Conservation (phyloP, 2,888 invertebrate genomes). For the Perithous albicinctus region DNA sequence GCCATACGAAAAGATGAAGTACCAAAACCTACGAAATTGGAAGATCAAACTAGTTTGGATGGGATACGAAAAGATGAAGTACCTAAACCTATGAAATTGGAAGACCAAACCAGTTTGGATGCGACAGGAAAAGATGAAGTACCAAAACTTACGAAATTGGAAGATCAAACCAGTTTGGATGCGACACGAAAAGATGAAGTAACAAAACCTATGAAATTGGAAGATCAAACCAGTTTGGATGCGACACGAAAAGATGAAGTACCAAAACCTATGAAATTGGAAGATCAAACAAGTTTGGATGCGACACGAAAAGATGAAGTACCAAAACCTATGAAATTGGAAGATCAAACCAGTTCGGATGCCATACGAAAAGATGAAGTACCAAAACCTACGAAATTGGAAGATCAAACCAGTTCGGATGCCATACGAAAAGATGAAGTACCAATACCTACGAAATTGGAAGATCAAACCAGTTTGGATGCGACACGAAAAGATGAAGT, state of each 20-base stretch:
- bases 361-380: neutral
- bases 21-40: neutral
- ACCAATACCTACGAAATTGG: neutral
- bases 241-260: neutral
- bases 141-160: too few relatives aligned
- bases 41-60: slow-evolving; percentile 24
- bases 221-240: too few relatives aligned
- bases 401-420: neutral
- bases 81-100: too few relatives aligned
- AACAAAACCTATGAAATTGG: too few relatives aligned
- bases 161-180: too few relatives aligned
- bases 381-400: neutral
- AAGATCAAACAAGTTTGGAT: neutral
- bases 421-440: neutral
- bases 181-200: too few relatives aligned
- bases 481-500: neutral
- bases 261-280: neutral
- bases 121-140: too few relatives aligned
- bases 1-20: neutral
- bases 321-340: neutral
- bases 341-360: neutral
- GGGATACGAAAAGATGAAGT: neutral
- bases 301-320: neutral
- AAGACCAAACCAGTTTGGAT: too few relatives aligned
- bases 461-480: neutral